These are phyloP conservation scores for Andrena trimmerana DNA, from an alignment of 2,888 invertebrate species.

Conservation along the genomic window DNA sequence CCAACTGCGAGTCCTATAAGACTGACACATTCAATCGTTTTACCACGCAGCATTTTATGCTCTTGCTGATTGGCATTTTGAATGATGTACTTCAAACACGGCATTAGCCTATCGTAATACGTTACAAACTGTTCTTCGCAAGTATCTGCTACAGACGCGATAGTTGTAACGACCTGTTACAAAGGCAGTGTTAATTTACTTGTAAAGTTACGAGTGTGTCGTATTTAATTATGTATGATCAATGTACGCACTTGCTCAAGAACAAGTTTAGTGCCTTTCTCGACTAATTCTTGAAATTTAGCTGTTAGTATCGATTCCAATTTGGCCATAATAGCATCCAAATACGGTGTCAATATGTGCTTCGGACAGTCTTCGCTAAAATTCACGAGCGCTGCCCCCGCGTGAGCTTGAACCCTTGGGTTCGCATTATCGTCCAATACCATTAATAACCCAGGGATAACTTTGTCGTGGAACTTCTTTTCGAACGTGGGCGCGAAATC, in stretches of 20 bases:
- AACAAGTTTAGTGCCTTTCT: constrained; percentile 97
- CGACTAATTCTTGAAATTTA: constrained; percentile 97
- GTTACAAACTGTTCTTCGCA: constrained; percentile 97
- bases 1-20: constrained; percentile 96
- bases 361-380: constrained; percentile 99
- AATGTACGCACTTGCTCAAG: constrained; percentile 91
- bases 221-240: not conserved
- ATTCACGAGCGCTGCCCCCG: constrained; percentile 98
- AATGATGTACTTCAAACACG: constrained; percentile 98
- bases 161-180: constrained; percentile 94
- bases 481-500: constrained; percentile 99
- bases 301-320: constrained; percentile 95
- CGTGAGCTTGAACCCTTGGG: constrained; percentile 94
- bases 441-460: constrained; percentile 95
- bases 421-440: constrained; percentile 96
- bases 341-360: constrained; percentile 94
- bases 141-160: constrained; percentile 99
- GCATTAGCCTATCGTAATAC: constrained; percentile 96
- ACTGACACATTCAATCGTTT: constrained; percentile 99
- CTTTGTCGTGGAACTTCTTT: constrained; percentile 98
- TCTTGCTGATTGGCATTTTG: constrained; percentile 96
- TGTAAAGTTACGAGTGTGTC: not conserved
- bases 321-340: constrained; percentile 96
- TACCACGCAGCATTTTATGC: constrained; percentile 96
- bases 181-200: not conserved